Evolutionary conservation across 1,140 invertebrate species (phyloP).

Genomic region (Neotoxoptera formosana): DNA sequence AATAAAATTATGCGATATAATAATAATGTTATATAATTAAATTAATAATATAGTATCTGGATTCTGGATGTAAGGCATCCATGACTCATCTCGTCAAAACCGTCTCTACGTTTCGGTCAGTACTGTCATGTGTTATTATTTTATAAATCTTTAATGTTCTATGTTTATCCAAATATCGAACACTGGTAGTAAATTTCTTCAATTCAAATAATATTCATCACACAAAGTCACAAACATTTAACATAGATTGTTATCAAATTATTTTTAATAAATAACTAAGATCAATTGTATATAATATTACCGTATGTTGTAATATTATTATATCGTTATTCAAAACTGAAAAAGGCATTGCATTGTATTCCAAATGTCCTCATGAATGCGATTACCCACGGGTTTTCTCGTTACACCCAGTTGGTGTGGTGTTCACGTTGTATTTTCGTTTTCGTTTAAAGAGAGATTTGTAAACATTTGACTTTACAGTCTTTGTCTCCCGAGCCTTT

Average conservation of each 20-base stretch:
- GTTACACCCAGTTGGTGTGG: neutral
- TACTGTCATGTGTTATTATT: neutral
- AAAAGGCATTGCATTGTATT: neutral
- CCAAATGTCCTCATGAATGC: neutral
- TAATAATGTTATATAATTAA: too few species aligned
- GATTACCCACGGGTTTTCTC: neutral
- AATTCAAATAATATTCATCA: neutral
- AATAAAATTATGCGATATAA: too few species aligned
- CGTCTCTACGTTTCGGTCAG: neutral
- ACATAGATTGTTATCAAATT: neutral
- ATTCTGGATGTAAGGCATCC: too few species aligned
- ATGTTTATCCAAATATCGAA: neutral
- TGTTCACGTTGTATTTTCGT: neutral
- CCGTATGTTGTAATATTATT: neutral
- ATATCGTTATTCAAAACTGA: neutral
- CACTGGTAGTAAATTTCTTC: neutral
- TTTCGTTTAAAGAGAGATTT: constrained; percentile 9
- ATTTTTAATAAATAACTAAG: neutral
- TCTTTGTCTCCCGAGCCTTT: neutral
- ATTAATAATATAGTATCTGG: too few species aligned
- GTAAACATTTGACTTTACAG: neutral
- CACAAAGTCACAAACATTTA: neutral
- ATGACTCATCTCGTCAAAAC: neutral
- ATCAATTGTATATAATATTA: neutral
- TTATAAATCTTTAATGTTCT: neutral